phyloP scores from a whole-genome alignment of 1,140 invertebrate species.

The Drosophila pallidifrons region DNA sequence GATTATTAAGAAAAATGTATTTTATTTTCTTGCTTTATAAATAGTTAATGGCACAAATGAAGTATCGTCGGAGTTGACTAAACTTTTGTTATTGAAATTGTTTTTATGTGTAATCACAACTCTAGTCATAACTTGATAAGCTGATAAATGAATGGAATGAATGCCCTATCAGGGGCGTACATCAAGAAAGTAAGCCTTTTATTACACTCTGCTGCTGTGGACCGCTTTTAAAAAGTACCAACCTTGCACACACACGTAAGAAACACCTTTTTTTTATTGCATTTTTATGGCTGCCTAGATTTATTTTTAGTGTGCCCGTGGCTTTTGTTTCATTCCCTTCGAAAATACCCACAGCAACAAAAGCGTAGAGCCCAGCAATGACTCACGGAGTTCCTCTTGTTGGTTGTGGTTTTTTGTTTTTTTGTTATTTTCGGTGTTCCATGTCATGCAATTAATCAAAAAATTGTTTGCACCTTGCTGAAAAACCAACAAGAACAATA shows the following conservation, averaged over 20 bases:
- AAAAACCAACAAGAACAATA: conserved; percentile 15
- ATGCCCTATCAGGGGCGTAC: neutral
- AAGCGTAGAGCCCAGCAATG: conserved; percentile 33
- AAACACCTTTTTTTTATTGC: conserved; percentile 72
- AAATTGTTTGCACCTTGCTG: conserved; percentile 73
- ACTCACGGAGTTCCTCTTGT: conserved; percentile 26
- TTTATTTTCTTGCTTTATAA: no score
- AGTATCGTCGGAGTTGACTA: neutral
- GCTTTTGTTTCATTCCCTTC: conserved; percentile 67
- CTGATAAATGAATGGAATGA: conserved; percentile 4
- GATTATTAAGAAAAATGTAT: no score
- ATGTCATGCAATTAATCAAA: conserved; percentile 77
- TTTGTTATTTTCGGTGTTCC: conserved; percentile 26
- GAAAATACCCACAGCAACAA: conserved; percentile 43
- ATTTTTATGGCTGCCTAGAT: conserved; percentile 77
- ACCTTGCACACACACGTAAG: neutral
- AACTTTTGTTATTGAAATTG: neutral
- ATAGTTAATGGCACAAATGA: neutral
- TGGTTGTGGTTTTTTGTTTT: conserved; percentile 25
- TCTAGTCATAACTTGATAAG: conserved; percentile 5
- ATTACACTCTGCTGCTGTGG: conserved; percentile 4
- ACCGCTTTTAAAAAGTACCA: conserved; percentile 8
- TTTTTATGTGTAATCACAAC: neutral
- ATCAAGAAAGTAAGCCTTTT: conserved; percentile 19
- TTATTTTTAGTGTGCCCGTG: conserved; percentile 62